Evolutionary conservation across 1,140 invertebrate species (phyloP).

Genomic region (Nilaparvata lugens): DNA sequence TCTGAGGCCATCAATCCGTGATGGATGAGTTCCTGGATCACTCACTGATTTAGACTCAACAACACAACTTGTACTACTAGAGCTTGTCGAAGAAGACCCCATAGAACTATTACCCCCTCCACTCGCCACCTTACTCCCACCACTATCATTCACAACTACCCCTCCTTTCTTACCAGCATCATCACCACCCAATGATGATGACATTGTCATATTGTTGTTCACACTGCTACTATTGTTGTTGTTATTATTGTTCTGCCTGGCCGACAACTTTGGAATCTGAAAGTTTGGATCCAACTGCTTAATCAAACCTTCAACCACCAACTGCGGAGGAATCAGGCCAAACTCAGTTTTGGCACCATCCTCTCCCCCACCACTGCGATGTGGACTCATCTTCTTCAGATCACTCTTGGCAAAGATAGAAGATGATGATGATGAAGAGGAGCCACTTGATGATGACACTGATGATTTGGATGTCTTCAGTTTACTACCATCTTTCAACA

Average conservation of each 20-base stretch:
- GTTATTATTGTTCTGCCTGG: conserved; percentile 31
- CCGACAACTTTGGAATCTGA: conserved; percentile 74
- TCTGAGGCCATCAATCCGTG: conserved; percentile 3
- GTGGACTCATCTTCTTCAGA: conserved; percentile 53
- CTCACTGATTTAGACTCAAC: too few relatives aligned
- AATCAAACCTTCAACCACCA: conserved; percentile 59
- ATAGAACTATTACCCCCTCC: too few relatives aligned
- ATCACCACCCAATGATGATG: too few relatives aligned
- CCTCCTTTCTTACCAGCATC: too few relatives aligned
- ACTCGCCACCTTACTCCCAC: too few relatives aligned
- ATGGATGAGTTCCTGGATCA: too few relatives aligned
- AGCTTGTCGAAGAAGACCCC: too few relatives aligned
- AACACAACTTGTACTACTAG: too few relatives aligned
- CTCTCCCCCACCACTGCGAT: conserved; percentile 45
- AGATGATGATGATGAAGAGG: conserved; percentile 31
- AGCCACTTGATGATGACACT: conserved; percentile 28
- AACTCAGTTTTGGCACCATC: conserved; percentile 45
- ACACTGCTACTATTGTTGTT: neutral
- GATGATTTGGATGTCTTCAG: conserved; percentile 11
- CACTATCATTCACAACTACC: too few relatives aligned
- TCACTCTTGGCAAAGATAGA: conserved; percentile 39
- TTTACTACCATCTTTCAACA: too few relatives aligned
- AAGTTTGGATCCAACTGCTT: conserved; percentile 75
- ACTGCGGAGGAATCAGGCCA: conserved; percentile 42
- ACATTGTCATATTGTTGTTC: neutral